A percentile compares a stretch with the other conserved stretches of the same genome.
Evolutionary conservation across 2,797 vertebrate species (phyloP).

Genomic region (Pangasius mekongensis): DNA sequence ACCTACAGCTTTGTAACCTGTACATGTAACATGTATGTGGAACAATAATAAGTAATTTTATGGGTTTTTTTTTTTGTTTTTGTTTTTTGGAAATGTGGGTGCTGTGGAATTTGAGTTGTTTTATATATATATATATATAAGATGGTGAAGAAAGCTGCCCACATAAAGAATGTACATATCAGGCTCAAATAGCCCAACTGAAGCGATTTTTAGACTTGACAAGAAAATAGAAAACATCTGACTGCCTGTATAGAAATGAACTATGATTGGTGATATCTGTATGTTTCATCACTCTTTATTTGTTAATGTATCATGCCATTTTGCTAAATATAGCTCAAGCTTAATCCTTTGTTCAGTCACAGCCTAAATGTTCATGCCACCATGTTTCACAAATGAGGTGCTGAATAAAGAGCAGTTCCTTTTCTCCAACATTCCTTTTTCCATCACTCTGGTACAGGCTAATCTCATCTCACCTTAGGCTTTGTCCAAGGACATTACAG

Average conservation of each 20-base stretch:
- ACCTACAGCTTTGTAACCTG: not conserved
- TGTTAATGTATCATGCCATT: not conserved
- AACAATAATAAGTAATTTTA: constrained; percentile 26
- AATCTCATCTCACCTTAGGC: not conserved
- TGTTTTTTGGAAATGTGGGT: constrained; percentile 36
- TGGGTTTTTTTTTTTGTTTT: too few species aligned
- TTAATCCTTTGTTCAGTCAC: not conserved
- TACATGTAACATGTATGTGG: not conserved
- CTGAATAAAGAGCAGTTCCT: not conserved
- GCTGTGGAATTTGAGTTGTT: constrained; percentile 46
- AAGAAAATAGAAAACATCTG: not conserved
- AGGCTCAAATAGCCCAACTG: not conserved
- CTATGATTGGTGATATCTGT: not conserved
- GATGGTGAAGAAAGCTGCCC: constrained; percentile 22
- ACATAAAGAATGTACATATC: not conserved
- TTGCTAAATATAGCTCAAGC: not conserved
- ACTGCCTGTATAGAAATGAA: not conserved
- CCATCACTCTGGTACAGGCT: not conserved
- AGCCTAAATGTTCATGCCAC: not conserved
- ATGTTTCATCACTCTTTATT: not conserved
- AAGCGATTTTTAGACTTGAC: not conserved
- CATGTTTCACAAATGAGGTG: not conserved
- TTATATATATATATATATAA: constrained; percentile 13
- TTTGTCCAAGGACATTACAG: constrained; percentile 9
- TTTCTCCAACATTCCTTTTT: not conserved